These are phyloP conservation scores for Ispidina picta DNA, from an alignment of 2,797 vertebrate genomes.

Conservation along the genomic window DNA sequence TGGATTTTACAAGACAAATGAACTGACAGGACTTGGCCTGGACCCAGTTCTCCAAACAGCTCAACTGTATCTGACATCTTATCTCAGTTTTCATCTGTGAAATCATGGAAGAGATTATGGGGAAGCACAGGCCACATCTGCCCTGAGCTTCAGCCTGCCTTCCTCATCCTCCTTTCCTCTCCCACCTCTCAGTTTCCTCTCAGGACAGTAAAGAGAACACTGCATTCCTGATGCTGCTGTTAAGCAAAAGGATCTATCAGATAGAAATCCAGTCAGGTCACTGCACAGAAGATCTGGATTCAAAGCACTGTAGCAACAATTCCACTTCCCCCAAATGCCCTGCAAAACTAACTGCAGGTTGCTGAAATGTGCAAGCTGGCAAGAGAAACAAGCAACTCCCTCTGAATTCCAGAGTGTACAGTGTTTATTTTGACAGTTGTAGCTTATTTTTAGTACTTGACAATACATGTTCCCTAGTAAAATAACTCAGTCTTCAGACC, in stretches of 20 bases:
- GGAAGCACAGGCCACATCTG: not conserved
- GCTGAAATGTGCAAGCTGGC: slow-evolving; percentile 14
- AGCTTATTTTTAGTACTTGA: slow-evolving; percentile 55
- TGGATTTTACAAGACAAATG: slow-evolving; percentile 40
- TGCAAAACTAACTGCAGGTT: not conserved
- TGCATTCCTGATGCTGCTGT: not conserved
- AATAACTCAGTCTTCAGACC: not conserved
- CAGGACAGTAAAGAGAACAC: not conserved
- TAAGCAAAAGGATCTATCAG: not conserved
- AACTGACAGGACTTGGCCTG: slow-evolving; percentile 17
- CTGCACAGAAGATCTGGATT: not conserved
- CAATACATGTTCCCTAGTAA: slow-evolving; percentile 16
- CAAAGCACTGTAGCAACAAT: slow-evolving; percentile 1
- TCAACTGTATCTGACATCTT: not conserved
- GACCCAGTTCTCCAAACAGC: slow-evolving; percentile 4
- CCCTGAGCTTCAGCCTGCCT: not conserved
- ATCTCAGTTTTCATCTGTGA: not conserved
- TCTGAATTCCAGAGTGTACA: not conserved
- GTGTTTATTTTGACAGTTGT: slow-evolving; percentile 45
- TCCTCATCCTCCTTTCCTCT: not conserved
- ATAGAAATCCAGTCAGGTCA: not conserved
- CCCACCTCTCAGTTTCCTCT: not conserved
- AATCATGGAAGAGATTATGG: not conserved
- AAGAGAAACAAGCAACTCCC: not conserved
- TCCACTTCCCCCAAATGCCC: not conserved